phyloP scores from a whole-genome alignment of 2,797 vertebrate genomes.

The Caiman crocodilus region DNA sequence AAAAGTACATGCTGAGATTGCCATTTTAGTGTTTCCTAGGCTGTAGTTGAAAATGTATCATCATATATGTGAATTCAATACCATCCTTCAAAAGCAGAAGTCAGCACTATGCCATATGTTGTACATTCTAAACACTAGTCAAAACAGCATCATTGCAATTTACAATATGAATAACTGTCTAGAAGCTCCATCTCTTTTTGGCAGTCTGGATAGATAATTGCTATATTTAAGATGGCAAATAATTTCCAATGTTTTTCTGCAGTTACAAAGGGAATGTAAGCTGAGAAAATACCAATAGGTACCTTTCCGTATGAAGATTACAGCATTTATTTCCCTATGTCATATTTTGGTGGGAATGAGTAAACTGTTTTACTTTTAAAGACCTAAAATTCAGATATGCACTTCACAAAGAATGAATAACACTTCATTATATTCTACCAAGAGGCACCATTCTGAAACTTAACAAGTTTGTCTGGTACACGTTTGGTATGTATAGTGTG shows the following conservation, averaged over 20 bases:
- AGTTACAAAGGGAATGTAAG: neutral
- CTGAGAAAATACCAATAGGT: neutral
- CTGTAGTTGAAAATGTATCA: conserved; percentile 5
- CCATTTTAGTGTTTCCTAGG: neutral
- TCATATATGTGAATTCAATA: neutral
- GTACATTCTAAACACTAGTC: conserved; percentile 39
- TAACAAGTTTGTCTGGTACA: neutral
- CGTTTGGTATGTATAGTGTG: neutral
- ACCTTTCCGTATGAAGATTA: neutral
- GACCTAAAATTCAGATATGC: neutral
- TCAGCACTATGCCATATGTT: conserved; percentile 51
- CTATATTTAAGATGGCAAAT: conserved; percentile 31
- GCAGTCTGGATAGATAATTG: conserved; percentile 48
- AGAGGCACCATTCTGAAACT: neutral
- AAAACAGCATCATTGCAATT: conserved; percentile 56
- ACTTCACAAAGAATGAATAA: fast-evolving
- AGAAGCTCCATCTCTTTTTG: conserved; percentile 44
- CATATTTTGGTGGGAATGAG: neutral
- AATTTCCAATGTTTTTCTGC: neutral
- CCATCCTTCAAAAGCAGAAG: conserved; percentile 47
- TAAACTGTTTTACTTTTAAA: neutral
- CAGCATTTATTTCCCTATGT: neutral
- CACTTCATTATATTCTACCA: neutral
- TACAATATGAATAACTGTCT: conserved; percentile 43
- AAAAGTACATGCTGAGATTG: conserved; percentile 10